Base-by-base conservation (phyloP, 1,140 invertebrate species). In the Drosophila pachea region DNA sequence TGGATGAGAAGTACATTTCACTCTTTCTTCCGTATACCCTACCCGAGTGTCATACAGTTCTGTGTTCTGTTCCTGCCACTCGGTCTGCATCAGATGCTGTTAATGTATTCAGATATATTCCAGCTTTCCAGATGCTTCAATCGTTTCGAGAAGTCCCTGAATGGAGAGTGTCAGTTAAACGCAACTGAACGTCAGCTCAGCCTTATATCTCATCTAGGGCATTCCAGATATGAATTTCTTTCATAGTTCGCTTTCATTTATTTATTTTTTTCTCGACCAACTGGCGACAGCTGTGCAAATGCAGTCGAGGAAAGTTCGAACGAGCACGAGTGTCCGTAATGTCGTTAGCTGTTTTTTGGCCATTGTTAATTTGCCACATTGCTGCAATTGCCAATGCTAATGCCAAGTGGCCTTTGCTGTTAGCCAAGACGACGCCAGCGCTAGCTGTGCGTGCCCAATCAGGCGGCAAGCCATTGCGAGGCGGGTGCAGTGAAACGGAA, bases 401-500 rank as follows among this genome's bases (percentile, higher is more conserved):
- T 67, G 63, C 63, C 63, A 33, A 56, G n/a, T 64, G 61, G 62
- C 52, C 16, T 61, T 48, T 53, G 53, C 12, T 55, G 49, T 49
- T 61, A 52, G 32, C 54, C 48, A 38, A 68, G 56, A 49, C 48
- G 16, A 36, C 16, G 5, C 12, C 38, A 8, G 50, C 31, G 40
- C n/a, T 50, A 55, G 5, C 55, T 71, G 52, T 66, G 43, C 47
- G 66, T 69, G 60, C 53, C 22, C 73, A 76, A 60, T 74, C 55
- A 70, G 58, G 66, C 71, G 74, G 58, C 50, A 74, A 69, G 69
- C 65, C 78, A 65, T 74, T 22, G 50, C 61, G 65, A 70, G 61
- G 38, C 73, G 42, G 74, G 53, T 72, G 75, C 78, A 83, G 36
- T 82, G 66, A 68, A 67, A 63, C 64, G 78, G 64, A 71, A 77